Evolutionary conservation across 2,888 invertebrate genomes (phyloP).

Genomic region (Asteroscopus sphinx): DNA sequence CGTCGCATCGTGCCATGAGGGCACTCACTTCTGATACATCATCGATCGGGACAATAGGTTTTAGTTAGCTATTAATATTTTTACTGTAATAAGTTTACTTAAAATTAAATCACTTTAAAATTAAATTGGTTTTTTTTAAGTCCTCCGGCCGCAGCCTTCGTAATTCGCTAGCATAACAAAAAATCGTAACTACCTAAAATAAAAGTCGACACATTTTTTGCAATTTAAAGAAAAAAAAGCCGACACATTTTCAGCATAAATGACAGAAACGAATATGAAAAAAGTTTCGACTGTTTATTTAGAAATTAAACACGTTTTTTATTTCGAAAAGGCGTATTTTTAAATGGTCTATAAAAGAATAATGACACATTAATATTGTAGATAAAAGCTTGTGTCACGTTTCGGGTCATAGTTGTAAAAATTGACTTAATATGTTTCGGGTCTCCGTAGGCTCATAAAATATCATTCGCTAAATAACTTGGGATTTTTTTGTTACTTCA

Average conservation of each 20-base stretch:
- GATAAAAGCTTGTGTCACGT: conserved; percentile 70
- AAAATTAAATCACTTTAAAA: too few relatives aligned
- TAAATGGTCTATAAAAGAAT: conserved; percentile 66
- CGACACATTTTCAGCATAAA: conserved; percentile 1
- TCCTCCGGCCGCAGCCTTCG: too few relatives aligned
- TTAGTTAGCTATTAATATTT: too few relatives aligned
- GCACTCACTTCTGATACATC: too few relatives aligned
- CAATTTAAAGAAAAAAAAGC: conserved; percentile 20
- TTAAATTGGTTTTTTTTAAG: too few relatives aligned
- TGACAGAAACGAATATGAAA: conserved; percentile 6
- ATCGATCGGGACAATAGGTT: too few relatives aligned
- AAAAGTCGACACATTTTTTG: conserved; percentile 11
- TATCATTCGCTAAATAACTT: conserved; percentile 66
- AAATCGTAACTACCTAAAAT: conserved; percentile 19
- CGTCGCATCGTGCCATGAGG: too few relatives aligned
- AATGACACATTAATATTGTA: conserved; percentile 72
- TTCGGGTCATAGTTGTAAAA: conserved; percentile 72
- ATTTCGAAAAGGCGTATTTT: conserved; percentile 51
- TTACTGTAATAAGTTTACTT: too few relatives aligned
- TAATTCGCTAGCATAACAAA: conserved; percentile 42
- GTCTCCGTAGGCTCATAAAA: conserved; percentile 65
- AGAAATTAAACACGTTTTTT: conserved; percentile 38
- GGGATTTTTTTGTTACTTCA: conserved; percentile 52
- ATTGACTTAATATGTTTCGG: conserved; percentile 71
- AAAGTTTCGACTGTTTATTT: conserved; percentile 30